Evolutionary conservation across 2,797 vertebrate species (phyloP), one percentile per base, ranked within the genome.

Genomic region (Labroides dimidiatus): DNA sequence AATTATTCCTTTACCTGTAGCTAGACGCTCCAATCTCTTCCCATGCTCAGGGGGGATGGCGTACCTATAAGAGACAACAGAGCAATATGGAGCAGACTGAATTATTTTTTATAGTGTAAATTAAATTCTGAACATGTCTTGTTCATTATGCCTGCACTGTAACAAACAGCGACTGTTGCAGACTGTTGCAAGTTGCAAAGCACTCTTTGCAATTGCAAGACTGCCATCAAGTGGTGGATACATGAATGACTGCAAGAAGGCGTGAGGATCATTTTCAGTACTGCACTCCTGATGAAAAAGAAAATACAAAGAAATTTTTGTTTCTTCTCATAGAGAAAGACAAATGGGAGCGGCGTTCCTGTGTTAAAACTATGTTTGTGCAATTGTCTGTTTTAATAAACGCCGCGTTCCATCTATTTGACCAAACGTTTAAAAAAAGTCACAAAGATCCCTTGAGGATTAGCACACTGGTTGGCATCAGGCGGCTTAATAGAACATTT

Each of bases 41-140:
- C 94, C 94, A 17, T 95, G 94, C 74, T 95, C 94, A 0, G 94
- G 94, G 42, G 94, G 94, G 69, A 95, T 93, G 61, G 93, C 92
- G 60, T 95, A 95, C 94, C 94, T 95, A 84, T 80, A 50, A 51
- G 59, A 87, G 44, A 69, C 19, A 71, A 69, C 33, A 76, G 13
- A 74, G 2, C 68, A 20, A 78, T 41, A 52, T 47, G 6, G 62
- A 65, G 48, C 37, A 60, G 47, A 77, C 39, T 41, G 41, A 65
- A 69, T 83, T 69, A 77, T 68, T 70, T 81, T 61, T 43, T 49
- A 59, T 47, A 49, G 19, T 78, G 48, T 30, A 23, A 37, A 58
- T 27, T 45, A 74, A 74, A 67, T 43, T 68, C 37, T 64, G 41
- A 45, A 42, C 36, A 56, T 64, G 48, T 6, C 39, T 54, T 68